Base-by-base conservation (phyloP, 2,113 vertebrate species). In the Atlantisia rogersi region DNA sequence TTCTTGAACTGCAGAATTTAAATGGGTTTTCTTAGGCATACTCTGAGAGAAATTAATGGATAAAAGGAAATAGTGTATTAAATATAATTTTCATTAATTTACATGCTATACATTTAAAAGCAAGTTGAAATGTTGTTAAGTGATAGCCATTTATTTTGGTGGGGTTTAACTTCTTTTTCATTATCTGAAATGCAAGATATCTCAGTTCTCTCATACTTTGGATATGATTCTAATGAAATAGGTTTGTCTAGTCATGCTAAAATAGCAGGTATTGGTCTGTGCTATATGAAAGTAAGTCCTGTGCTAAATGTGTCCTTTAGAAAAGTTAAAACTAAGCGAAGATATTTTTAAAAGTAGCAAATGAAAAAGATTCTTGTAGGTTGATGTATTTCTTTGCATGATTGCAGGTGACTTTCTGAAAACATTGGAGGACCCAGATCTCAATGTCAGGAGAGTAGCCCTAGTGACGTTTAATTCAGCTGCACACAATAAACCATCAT, bases 401-500 rank as follows among this genome's bases (percentile, higher is more conserved):
- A 63, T 95, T 98, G 83, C 91, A 99, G 99, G 99, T 96, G 99
- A 99, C 95, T 99, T 99, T 96, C 97, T 99, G 89, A 99, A 99
- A 98, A 99, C 99, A 4, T 97, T 99, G 97, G 99, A 99, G 96
- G 99, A 99, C 95, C 99, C 99, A 7, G 99, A 99, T 98, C 98
- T 99, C 96, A 99, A 99, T 86, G 99, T 99, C 82, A 98, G 99
- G 83, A 98, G 99, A 90, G 99, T 99, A 59, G 99, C 99, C 88
- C 98, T 99, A 96, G 99, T 99, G 90, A 99, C 99, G 8, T 99
- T 99, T 90, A 99, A 99, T 97, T 99, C 99, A 3, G 99, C 99
- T 25, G 99, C 99, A 77, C 99, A 99, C 97, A 99, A 99, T 91
- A 99, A 99, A 92, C 99, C 99, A 10, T 99, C 99, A 11, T 97